A percentile compares a stretch with the other conserved stretches of the same genome.
phyloP scores from a whole-genome alignment of 2,113 vertebrate species.

The Ciconia maguari region DNA sequence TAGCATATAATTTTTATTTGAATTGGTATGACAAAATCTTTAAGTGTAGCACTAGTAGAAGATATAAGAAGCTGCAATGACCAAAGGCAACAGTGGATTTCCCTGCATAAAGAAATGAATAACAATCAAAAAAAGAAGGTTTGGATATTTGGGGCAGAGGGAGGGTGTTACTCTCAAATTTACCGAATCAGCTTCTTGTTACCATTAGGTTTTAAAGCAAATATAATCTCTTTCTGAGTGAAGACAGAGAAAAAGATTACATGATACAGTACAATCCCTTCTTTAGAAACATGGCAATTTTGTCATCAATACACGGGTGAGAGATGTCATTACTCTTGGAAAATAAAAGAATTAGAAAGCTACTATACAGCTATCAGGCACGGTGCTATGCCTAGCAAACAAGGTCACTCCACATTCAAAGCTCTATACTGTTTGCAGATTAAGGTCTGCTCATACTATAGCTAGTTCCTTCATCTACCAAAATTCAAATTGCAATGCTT shows the following conservation, averaged over 20 bases:
- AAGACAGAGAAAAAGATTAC: neutral
- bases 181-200: conserved; percentile 20
- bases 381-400: neutral
- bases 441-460: neutral
- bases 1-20: conserved; percentile 72
- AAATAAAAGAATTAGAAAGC: neutral
- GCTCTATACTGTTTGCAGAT: neutral
- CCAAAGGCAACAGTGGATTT: conserved; percentile 36
- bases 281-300: conserved; percentile 4
- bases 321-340: neutral
- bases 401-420: neutral
- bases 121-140: neutral
- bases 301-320: neutral
- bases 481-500: neutral
- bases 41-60: conserved; percentile 36
- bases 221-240: neutral
- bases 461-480: neutral
- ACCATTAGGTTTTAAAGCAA: neutral
- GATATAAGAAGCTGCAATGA: conserved; percentile 52
- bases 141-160: neutral
- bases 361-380: neutral
- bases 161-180: neutral
- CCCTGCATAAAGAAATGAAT: neutral
- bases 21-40: conserved; percentile 65
- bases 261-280: neutral